Evolutionary conservation across 1,140 invertebrate genomes (phyloP).

Genomic region (Panonychus citri): DNA sequence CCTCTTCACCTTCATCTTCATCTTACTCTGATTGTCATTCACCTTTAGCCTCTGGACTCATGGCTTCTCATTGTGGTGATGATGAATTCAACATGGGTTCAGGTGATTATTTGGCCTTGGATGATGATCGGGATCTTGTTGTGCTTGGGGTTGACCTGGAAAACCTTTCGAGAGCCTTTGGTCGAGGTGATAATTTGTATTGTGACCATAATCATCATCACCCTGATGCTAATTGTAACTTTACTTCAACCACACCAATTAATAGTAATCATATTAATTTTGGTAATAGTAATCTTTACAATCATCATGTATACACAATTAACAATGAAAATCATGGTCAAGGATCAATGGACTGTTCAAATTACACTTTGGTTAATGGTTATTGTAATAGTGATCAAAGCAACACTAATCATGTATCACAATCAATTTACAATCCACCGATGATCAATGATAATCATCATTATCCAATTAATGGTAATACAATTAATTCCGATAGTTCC

Average conservation of each 20-base stretch:
- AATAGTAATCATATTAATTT: no score
- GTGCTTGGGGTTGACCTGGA: slow-evolving; percentile 1
- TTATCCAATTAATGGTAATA: no score
- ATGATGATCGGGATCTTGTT: not conserved
- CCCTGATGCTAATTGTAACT: no score
- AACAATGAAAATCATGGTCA: not conserved
- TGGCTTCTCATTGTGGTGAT: no score
- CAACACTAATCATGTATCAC: not conserved
- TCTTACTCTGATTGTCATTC: not conserved
- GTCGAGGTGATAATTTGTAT: not conserved
- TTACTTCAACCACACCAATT: no score
- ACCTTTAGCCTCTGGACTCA: not conserved
- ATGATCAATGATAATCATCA: no score
- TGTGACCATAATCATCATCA: no score
- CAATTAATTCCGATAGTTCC: no score
- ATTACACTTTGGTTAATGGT: not conserved
- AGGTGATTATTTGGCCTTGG: not conserved
- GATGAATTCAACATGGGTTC: not conserved
- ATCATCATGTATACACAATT: not conserved
- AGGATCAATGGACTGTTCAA: not conserved
- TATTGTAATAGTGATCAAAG: not conserved
- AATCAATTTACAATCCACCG: not conserved
- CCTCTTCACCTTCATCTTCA: not conserved
- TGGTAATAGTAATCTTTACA: not conserved
- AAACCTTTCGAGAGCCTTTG: not conserved